Evolutionary conservation across 2,888 invertebrate genomes (phyloP), one percentile per base, ranked within the genome.

Genomic region (Agrotis puta): DNA sequence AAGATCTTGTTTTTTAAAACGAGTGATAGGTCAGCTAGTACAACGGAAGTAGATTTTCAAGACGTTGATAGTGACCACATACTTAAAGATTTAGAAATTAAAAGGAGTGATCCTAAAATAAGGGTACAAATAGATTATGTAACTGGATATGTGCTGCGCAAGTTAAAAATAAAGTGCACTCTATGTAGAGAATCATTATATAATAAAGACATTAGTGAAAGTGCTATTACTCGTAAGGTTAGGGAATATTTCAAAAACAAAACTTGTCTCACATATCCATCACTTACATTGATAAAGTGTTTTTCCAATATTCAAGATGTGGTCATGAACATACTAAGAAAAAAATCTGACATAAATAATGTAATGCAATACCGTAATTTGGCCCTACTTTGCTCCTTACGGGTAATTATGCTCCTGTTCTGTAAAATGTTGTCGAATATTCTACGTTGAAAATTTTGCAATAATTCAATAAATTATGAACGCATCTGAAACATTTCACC

Each of bases 151-250:
- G 57, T 57, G 20, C n/a, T 58, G 20, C 50, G 62, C 16, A 50
- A 50, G n/a, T 62, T 62, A 22, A 39, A 63, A 63, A 51, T 63
- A 20, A 62, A 62, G 62, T 62, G 50, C 62, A 50, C 2, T 33
- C 11, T 47, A 6, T 56, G 64, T 27, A 64, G 13, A 53, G 39
- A 43, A 9, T 47, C 24, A 0, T 18, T 64, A 2, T 24, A 43
- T 53, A 14, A 47, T 33, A 50, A 47, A 64, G 64, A 47, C 20
- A 20, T 7, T 27, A 45, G 27, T 64, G 18, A 47, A 56, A 56
- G 20, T 39, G 2, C n/a, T 20, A 11, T 16, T 64, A 56, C n/a
- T n/a, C n/a, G n/a, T n/a, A 54, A 33, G 43, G 56, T 20, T 13
- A 47, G 33, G 33, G 56, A 64, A 56, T 64, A 56, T 56, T 45